Evolutionary conservation across 1,140 invertebrate species (phyloP).

Genomic region (Monochamus saltuarius): DNA sequence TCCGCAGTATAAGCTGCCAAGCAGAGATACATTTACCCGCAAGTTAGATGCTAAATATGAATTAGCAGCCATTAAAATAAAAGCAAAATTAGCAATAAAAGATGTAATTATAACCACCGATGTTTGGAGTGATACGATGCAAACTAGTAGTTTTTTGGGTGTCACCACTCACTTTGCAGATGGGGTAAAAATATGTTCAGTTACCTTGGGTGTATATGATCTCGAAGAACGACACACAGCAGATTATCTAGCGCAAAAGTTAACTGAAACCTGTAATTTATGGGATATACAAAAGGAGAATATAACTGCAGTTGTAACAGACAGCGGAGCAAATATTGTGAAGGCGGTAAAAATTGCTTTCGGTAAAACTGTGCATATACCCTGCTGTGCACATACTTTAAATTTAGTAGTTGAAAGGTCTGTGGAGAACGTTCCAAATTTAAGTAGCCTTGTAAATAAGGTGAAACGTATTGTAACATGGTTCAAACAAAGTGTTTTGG

Average conservation of each 20-base stretch:
- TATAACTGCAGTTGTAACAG: constrained; percentile 46
- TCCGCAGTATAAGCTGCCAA: constrained; percentile 42
- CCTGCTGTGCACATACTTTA: constrained; percentile 45
- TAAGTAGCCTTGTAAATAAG: constrained; percentile 37
- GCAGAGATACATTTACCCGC: constrained; percentile 32
- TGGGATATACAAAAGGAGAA: constrained; percentile 33
- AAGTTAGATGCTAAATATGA: constrained; percentile 36
- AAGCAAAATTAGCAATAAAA: constrained; percentile 6
- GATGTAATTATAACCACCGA: constrained; percentile 3
- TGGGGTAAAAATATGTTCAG: background rate
- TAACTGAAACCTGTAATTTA: background rate
- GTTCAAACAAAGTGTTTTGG: constrained; percentile 48
- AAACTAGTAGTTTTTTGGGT: constrained; percentile 2
- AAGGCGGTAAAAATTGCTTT: constrained; percentile 45
- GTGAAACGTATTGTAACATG: constrained; percentile 49
- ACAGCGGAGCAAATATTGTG: constrained; percentile 49
- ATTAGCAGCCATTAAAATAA: constrained; percentile 24
- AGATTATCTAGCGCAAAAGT: background rate
- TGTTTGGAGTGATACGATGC: constrained; percentile 8
- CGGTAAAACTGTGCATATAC: constrained; percentile 46
- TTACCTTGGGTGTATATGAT: background rate
- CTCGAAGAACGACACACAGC: constrained; percentile 2
- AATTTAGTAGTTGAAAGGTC: constrained; percentile 35
- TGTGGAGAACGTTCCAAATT: constrained; percentile 14
- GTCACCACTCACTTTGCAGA: constrained; percentile 11